Percentiles rank a stretch among this genome's conserved stretches.
These are phyloP conservation scores for Capitulum mitella DNA, from an alignment of 2,888 invertebrate genomes.

Conservation along the genomic window DNA sequence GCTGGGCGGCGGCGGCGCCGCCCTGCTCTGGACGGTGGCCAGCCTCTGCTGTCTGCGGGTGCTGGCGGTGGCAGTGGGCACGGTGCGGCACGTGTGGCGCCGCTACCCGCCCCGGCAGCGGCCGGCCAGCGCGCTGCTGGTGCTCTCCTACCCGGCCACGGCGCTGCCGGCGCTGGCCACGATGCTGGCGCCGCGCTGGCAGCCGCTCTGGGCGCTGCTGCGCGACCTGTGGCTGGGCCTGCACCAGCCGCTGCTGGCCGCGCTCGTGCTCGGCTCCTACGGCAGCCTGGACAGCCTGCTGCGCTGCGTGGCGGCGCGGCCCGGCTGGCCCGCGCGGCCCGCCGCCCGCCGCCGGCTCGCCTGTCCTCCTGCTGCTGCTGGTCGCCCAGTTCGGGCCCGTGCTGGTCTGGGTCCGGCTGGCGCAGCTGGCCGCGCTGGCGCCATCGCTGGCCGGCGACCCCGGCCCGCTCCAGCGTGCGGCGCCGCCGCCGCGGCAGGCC, in stretches of 20 bases:
- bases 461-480: neutral
- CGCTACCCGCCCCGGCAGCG: neutral
- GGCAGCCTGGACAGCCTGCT: neutral
- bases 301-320: neutral
- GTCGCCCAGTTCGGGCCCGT: neutral
- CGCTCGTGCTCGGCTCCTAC: neutral
- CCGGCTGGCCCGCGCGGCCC: neutral
- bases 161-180: neutral
- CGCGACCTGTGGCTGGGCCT: constrained; percentile 6
- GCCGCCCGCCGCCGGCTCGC: neutral
- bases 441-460: neutral
- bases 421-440: neutral
- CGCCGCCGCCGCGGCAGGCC: neutral
- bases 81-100: neutral
- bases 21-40: neutral
- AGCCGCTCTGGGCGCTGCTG: constrained; percentile 4
- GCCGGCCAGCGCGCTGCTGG: neutral
- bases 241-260: neutral
- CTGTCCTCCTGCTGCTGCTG: neutral
- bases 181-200: neutral
- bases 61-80: neutral
- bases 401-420: neutral
- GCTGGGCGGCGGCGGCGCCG: no score
- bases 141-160: neutral
- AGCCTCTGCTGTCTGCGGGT: neutral